Percentiles rank a stretch among this genome's conserved stretches.
phyloP scores from a whole-genome alignment of 2,113 vertebrate species.

The Nycticorax nycticorax region DNA sequence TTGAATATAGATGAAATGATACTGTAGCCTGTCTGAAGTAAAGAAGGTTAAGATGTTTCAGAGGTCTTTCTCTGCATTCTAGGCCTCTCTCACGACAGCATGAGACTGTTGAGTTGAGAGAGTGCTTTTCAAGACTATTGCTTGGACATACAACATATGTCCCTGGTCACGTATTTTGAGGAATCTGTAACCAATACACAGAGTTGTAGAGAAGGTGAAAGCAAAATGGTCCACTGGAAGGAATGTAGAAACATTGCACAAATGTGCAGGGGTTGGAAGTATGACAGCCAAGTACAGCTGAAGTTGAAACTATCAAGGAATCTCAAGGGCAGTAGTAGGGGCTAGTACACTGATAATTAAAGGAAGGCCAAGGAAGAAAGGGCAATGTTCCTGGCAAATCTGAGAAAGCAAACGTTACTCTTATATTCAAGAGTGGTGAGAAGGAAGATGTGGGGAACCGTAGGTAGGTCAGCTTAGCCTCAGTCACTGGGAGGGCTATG shows the following conservation, averaged over 20 bases:
- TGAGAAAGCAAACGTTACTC: background rate
- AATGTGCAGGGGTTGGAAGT: background rate
- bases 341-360: background rate
- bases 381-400: background rate
- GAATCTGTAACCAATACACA: background rate
- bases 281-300: background rate
- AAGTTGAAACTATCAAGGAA: background rate
- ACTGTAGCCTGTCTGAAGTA: background rate
- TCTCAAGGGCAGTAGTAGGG: background rate
- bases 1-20: background rate
- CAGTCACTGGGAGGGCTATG: background rate
- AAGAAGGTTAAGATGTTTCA: background rate
- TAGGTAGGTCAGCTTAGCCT: background rate
- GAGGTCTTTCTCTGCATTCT: background rate
- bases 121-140: background rate
- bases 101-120: background rate
- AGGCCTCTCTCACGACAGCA: fast-evolving
- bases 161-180: background rate
- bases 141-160: background rate
- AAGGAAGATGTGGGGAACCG: background rate
- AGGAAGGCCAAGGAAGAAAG: background rate
- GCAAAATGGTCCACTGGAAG: background rate
- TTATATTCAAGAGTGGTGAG: background rate
- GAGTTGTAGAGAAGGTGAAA: background rate
- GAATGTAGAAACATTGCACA: background rate